A percentile compares a stretch with the other conserved stretches of the same genome.
These are phyloP conservation scores for Eupithecia subumbrata DNA, from an alignment of 2,888 invertebrate species.

Conservation along the genomic window DNA sequence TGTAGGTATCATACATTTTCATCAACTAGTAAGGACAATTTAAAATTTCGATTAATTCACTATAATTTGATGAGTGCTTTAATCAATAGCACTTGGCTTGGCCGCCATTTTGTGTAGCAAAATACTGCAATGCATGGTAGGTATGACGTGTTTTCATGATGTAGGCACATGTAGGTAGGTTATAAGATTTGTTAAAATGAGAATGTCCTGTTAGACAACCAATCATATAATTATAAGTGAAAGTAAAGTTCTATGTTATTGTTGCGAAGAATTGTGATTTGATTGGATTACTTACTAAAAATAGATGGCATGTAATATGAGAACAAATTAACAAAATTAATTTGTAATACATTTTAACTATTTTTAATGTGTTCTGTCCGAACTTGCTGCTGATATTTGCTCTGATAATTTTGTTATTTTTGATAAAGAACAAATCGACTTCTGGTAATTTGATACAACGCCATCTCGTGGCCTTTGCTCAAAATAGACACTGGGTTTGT, in stretches of 20 bases:
- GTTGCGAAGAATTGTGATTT: background rate
- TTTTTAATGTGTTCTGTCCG: background rate
- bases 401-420: background rate
- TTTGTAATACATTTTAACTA: background rate
- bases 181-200: background rate
- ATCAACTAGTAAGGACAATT: background rate
- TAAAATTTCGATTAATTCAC: background rate
- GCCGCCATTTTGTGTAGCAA: slow-evolving; percentile 41
- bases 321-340: background rate
- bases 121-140: slow-evolving; percentile 27
- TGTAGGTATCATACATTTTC: background rate
- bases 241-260: background rate
- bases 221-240: background rate
- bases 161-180: background rate
- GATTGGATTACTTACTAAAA: background rate
- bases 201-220: background rate
- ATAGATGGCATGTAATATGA: background rate
- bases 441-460: slow-evolving; percentile 41
- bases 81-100: background rate
- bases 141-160: slow-evolving; percentile 25
- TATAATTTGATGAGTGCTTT: background rate
- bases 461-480: slow-evolving; percentile 46
- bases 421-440: background rate
- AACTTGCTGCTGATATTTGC: background rate
- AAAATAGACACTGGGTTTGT: slow-evolving; percentile 31